Evolutionary conservation across 2,113 vertebrate genomes (phyloP).

Genomic region (Todiramphus chloris): DNA sequence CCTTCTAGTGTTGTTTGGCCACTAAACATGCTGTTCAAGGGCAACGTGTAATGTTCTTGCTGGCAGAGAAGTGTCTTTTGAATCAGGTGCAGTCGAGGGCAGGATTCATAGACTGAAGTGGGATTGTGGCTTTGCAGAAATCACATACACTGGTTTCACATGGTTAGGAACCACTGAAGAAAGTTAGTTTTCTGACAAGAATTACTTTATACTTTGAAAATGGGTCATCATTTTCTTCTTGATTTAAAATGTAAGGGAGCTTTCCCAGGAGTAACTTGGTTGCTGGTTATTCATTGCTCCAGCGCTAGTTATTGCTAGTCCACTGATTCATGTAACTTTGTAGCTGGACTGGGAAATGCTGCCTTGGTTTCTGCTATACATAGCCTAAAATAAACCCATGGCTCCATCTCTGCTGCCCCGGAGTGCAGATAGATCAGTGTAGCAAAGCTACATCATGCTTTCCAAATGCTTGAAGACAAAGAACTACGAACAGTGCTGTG

Average conservation of each 20-base stretch:
- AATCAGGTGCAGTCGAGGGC: fast-evolving
- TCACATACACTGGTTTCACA: not conserved
- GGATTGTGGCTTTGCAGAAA: not conserved
- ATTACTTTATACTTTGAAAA: slow-evolving; percentile 14
- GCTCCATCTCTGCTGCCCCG: not conserved
- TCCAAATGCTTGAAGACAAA: slow-evolving; percentile 5
- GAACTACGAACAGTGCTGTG: not conserved
- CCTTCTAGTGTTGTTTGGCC: not conserved
- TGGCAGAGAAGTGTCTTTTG: not conserved
- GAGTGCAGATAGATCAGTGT: not conserved
- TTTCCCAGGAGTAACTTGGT: slow-evolving; percentile 2
- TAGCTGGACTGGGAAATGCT: slow-evolving; percentile 26
- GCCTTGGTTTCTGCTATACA: not conserved
- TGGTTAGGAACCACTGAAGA: not conserved
- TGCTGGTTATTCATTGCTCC: slow-evolving; percentile 7
- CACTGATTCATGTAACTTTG: not conserved
- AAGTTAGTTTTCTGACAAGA: not conserved
- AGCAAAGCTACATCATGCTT: not conserved
- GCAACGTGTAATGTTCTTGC: fast-evolving
- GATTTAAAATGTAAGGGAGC: slow-evolving; percentile 8
- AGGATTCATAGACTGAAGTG: not conserved
- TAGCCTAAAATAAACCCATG: fast-evolving
- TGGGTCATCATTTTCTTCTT: not conserved
- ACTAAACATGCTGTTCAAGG: not conserved
- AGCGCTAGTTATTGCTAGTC: not conserved